Conservation (phyloP, 2,888 invertebrate genomes). For the Plebejus anna region DNA sequence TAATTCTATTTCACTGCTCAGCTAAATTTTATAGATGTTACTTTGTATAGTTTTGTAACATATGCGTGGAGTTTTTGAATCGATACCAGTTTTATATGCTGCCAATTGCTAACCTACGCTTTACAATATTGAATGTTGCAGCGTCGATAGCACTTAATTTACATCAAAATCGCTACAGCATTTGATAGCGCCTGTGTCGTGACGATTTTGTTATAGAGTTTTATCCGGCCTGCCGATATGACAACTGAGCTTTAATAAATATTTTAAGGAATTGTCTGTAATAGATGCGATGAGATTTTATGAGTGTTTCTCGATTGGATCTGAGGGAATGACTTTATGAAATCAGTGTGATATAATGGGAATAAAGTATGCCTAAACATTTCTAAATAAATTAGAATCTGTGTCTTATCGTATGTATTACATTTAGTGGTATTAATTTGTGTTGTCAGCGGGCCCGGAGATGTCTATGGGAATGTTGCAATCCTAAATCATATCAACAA, state of each 20-base stretch:
- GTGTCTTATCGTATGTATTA: slow-evolving; percentile 19
- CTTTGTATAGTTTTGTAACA: slow-evolving; percentile 30
- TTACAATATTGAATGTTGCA: slow-evolving; percentile 29
- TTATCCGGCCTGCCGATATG: slow-evolving; percentile 28
- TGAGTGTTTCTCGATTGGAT: neutral
- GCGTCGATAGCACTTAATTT: slow-evolving; percentile 26
- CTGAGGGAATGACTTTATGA: slow-evolving; percentile 2
- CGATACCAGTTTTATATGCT: slow-evolving; percentile 25
- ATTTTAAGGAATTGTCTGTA: slow-evolving; percentile 23
- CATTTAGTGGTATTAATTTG: slow-evolving; percentile 13
- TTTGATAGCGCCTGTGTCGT: slow-evolving; percentile 26
- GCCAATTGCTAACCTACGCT: slow-evolving; percentile 29
- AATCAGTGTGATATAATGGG: neutral
- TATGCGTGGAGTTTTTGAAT: slow-evolving; percentile 22
- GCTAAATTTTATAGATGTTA: slow-evolving; percentile 33
- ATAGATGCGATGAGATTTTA: slow-evolving; percentile 26
- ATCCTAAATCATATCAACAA: slow-evolving; percentile 53
- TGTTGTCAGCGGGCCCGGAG: slow-evolving; percentile 25
- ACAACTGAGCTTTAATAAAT: slow-evolving; percentile 26
- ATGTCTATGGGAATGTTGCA: slow-evolving; percentile 46
- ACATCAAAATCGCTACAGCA: slow-evolving; percentile 28
- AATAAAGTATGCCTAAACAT: slow-evolving; percentile 6
- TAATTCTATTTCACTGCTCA: slow-evolving; percentile 35
- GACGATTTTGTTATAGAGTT: slow-evolving; percentile 24
- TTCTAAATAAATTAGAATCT: neutral